A percentile compares a stretch with the other conserved stretches of the same genome.
Conservation (phyloP, 1,140 invertebrate genomes). For the Atta cephalotes region DNA sequence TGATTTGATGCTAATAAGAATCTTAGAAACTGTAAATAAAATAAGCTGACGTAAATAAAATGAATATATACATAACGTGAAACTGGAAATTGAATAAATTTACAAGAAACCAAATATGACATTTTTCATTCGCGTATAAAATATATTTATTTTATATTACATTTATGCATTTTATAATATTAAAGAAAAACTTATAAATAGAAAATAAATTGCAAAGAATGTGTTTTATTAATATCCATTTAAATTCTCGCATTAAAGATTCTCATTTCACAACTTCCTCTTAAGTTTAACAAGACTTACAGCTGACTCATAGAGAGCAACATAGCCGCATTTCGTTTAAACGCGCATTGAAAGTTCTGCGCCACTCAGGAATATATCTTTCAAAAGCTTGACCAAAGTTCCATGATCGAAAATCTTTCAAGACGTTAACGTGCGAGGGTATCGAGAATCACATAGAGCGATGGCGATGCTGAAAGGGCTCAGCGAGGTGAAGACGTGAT, state of each 20-base stretch:
- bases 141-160: not conserved
- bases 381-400: slow-evolving; percentile 40
- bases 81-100: too few species aligned
- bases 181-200: not conserved
- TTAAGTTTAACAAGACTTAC: not conserved
- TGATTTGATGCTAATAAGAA: too few species aligned
- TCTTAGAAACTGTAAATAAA: too few species aligned
- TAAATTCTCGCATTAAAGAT: not conserved
- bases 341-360: not conserved
- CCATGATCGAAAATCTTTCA: slow-evolving; percentile 31
- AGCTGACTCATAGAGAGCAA: not conserved
- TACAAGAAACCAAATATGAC: too few species aligned
- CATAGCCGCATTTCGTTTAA: not conserved
- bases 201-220: not conserved
- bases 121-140: too few species aligned
- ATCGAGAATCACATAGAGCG: slow-evolving; percentile 23
- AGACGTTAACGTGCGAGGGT: slow-evolving; percentile 32
- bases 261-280: too few species aligned
- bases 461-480: not conserved
- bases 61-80: too few species aligned
- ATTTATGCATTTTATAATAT: not conserved
- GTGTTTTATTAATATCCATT: not conserved
- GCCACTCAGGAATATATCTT: not conserved
- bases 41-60: too few species aligned
- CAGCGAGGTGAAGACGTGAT: slow-evolving; percentile 38